Conservation (phyloP, 2,113 vertebrate genomes). For the Strix uralensis region DNA sequence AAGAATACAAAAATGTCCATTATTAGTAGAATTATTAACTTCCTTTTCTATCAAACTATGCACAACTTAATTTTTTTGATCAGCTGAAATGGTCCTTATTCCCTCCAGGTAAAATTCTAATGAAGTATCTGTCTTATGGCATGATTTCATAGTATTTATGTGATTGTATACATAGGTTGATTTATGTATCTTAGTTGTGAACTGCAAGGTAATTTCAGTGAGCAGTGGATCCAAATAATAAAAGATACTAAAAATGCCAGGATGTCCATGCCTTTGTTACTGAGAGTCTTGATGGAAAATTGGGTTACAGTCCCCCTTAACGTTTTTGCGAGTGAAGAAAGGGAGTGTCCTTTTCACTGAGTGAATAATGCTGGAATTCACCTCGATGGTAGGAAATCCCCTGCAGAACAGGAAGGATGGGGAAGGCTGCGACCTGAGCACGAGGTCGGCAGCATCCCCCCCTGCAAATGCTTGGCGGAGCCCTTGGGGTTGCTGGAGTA, state of each 20-base stretch:
- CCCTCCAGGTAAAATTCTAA: background rate
- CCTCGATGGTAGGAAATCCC: background rate
- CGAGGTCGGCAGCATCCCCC: background rate
- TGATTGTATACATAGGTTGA: background rate
- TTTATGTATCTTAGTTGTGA: background rate
- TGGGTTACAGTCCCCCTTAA: background rate
- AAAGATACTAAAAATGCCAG: background rate
- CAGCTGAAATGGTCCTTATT: background rate
- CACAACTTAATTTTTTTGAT: background rate
- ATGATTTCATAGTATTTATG: background rate
- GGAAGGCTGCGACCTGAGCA: background rate
- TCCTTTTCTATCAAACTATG: background rate
- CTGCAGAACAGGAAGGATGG: background rate
- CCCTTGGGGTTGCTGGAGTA: background rate
- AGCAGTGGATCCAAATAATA: background rate
- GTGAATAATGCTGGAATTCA: conserved; percentile 1
- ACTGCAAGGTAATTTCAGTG: background rate
- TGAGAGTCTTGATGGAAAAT: fast-evolving
- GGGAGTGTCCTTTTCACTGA: background rate
- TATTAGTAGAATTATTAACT: background rate
- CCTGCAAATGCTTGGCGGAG: background rate
- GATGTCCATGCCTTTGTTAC: background rate
- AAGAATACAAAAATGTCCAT: background rate
- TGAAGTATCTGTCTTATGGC: background rate
- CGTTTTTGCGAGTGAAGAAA: fast-evolving